These are phyloP conservation scores for Lytechinus pictus DNA, from an alignment of 35 echinoderm and acorn worm species.

Conservation along the genomic window DNA sequence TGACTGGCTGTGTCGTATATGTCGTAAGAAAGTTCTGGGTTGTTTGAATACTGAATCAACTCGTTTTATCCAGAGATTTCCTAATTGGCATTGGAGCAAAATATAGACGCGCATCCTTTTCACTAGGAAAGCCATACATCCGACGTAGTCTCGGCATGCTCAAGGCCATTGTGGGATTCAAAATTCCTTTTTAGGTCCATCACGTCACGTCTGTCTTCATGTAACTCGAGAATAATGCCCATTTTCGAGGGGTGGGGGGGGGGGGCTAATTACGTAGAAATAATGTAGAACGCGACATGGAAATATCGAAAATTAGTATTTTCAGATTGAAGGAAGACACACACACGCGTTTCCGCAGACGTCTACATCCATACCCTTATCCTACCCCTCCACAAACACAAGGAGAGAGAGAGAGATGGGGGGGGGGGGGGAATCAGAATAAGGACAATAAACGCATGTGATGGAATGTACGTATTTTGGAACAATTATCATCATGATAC, in stretches of 20 bases:
- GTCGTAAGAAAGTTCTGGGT: background rate
- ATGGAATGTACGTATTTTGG: background rate
- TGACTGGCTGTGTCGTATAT: background rate
- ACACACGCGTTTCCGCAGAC: too few relatives aligned
- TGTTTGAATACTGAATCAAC: background rate
- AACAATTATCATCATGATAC: background rate
- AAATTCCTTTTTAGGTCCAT: background rate
- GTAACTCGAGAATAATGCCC: background rate
- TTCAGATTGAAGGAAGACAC: too few relatives aligned
- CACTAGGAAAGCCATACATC: too few relatives aligned
- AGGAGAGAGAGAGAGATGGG: background rate
- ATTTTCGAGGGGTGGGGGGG: background rate
- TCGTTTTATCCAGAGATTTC: background rate
- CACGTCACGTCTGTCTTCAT: background rate
- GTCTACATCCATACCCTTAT: too few relatives aligned
- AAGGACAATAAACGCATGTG: too few relatives aligned
- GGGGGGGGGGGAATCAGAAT: too few relatives aligned
- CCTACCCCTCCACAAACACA: too few relatives aligned
- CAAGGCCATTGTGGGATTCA: background rate
- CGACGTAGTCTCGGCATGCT: background rate
- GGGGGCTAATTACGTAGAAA: background rate
- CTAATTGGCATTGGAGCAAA: background rate
- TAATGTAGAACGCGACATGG: too few relatives aligned
- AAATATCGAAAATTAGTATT: too few relatives aligned
- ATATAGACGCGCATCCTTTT: background rate